These are phyloP conservation scores for Mycetomoellerius zeteki DNA, from an alignment of 1,140 invertebrate species.

Conservation along the genomic window DNA sequence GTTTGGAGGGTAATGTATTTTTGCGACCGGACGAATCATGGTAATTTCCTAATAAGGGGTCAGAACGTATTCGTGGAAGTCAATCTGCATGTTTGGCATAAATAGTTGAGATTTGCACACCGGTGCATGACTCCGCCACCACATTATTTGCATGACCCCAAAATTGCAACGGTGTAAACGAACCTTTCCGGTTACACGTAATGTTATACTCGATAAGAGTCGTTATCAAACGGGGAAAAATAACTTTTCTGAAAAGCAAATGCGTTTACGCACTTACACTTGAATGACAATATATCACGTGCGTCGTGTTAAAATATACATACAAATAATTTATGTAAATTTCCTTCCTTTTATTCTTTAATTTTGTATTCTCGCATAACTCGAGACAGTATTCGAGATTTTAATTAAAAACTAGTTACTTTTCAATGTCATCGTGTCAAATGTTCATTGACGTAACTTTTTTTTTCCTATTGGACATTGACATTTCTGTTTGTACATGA, in stretches of 20 bases:
- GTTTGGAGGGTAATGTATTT: not conserved
- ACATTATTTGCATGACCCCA: not conserved
- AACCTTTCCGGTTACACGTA: conserved; percentile 3
- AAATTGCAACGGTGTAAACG: conserved; percentile 38
- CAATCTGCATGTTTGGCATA: conserved; percentile 39
- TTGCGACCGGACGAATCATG: not conserved
- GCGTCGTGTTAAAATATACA: not conserved
- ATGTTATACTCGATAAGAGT: conserved; percentile 40
- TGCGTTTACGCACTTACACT: not conserved
- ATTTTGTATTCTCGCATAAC: not conserved
- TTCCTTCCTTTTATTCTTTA: not conserved
- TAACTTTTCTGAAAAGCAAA: conserved; percentile 23
- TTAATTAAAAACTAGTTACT: not conserved
- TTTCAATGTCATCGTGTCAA: not conserved
- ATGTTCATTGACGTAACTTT: not conserved
- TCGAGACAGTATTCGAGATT: not conserved
- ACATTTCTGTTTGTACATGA: conserved; percentile 20
- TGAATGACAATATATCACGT: not conserved
- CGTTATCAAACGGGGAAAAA: conserved; percentile 34
- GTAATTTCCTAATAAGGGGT: not conserved
- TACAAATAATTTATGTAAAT: not conserved
- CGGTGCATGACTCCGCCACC: too few relatives aligned
- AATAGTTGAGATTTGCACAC: conserved; percentile 29
- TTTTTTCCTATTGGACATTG: not conserved
- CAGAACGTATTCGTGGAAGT: not conserved